A percentile compares a stretch with the other conserved stretches of the same genome.
Evolutionary conservation across 1,140 invertebrate species (phyloP).

Genomic region (Calycopis cecrops): DNA sequence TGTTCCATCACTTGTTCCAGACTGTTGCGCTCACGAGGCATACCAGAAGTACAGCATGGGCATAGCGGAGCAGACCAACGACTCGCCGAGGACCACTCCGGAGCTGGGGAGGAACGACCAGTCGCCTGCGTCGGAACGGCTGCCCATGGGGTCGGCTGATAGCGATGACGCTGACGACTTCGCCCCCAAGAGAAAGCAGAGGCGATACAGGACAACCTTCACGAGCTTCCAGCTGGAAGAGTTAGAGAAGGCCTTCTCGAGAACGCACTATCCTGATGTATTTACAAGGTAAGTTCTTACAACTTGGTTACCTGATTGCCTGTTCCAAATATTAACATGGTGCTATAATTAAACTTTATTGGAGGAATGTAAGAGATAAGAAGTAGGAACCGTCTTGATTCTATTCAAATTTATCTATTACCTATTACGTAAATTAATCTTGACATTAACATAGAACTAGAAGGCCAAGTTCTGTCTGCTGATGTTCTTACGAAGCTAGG

Average conservation of each 20-base stretch:
- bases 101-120: constrained; percentile 55
- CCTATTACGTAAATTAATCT: too few species aligned
- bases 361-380: too few species aligned
- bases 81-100: constrained; percentile 74
- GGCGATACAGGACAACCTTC: constrained; percentile 94
- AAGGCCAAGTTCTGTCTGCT: too few species aligned
- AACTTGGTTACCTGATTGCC: too few species aligned
- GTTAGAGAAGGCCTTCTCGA: constrained; percentile 96
- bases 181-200: constrained; percentile 91
- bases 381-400: too few species aligned
- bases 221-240: constrained; percentile 97
- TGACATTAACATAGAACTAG: too few species aligned
- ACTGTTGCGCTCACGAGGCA: constrained; percentile 50
- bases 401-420: too few species aligned
- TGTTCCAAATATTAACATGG: too few species aligned
- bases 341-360: too few species aligned
- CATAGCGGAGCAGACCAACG: constrained; percentile 76
- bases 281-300: constrained; percentile 87
- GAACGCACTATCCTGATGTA: constrained; percentile 98
- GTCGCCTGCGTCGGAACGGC: constrained; percentile 62
- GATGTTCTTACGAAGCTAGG: too few species aligned
- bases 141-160: constrained; percentile 76
- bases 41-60: constrained; percentile 75
- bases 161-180: constrained; percentile 88
- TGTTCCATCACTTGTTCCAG: constrained; percentile 35